These are phyloP conservation scores for Drosophila repleta DNA, from an alignment of 1,140 invertebrate genomes.

Conservation along the genomic window DNA sequence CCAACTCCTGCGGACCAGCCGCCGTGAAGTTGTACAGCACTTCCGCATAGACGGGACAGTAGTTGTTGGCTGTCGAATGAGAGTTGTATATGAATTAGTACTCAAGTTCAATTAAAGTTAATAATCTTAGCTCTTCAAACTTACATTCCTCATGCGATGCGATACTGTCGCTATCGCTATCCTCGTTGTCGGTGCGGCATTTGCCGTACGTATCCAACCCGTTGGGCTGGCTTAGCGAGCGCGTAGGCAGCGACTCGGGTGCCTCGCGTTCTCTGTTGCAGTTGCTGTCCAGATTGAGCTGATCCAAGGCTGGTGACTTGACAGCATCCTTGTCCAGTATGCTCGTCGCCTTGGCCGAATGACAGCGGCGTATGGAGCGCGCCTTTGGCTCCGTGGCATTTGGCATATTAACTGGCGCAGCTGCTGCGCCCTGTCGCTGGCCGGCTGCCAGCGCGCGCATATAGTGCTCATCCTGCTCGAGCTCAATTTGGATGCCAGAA, in stretches of 20 bases:
- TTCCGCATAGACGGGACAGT: conserved; percentile 76
- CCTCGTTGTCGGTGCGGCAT: conserved; percentile 61
- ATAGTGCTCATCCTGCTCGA: conserved; percentile 83
- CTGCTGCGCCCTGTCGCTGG: conserved; percentile 2
- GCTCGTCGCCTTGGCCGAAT: conserved; percentile 73
- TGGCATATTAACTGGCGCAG: conserved; percentile 9
- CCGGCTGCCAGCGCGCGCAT: conserved; percentile 21
- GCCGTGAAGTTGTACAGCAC: conserved; percentile 81
- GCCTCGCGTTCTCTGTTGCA: conserved; percentile 61
- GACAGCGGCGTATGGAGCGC: conserved; percentile 65
- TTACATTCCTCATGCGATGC: conserved; percentile 79
- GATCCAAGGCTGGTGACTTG: conserved; percentile 49
- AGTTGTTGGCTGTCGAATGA: conserved; percentile 48
- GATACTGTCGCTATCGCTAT: conserved; percentile 80
- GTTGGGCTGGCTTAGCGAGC: conserved; percentile 89
- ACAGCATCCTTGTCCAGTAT: conserved; percentile 39
- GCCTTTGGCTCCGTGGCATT: conserved; percentile 37
- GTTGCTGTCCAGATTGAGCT: conserved; percentile 34
- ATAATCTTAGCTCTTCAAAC: conserved; percentile 5
- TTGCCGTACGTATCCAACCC: conserved; percentile 86
- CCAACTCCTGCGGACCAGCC: conserved; percentile 77
- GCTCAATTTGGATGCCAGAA: conserved; percentile 90
- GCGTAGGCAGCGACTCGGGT: conserved; percentile 86
- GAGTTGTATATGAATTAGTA: conserved; percentile 15
- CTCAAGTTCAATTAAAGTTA: not conserved